Evolutionary conservation across 2,888 invertebrate species (phyloP).

Genomic region (Syrista parreyssii): DNA sequence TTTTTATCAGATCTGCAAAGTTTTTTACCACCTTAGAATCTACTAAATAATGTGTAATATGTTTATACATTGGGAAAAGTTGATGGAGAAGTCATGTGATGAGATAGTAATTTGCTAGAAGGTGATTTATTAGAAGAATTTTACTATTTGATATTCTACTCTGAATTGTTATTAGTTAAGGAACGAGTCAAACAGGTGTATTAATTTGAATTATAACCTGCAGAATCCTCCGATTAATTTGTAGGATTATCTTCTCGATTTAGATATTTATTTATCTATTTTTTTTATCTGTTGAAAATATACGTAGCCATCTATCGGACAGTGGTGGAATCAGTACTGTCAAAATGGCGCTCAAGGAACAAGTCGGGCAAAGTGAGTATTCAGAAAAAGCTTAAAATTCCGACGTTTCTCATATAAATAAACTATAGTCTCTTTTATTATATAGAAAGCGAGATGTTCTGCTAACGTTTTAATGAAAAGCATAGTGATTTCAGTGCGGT

Average conservation of each 20-base stretch:
- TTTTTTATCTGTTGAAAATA: neutral
- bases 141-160: neutral
- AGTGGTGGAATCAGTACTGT: conserved; percentile 45
- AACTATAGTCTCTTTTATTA: neutral
- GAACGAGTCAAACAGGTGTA: neutral
- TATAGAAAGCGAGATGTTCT: neutral
- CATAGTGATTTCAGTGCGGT: neutral
- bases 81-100: neutral
- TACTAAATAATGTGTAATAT: too few species aligned
- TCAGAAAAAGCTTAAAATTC: conserved; percentile 43
- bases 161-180: neutral
- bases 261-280: neutral
- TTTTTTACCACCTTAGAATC: neutral
- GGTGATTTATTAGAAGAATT: neutral
- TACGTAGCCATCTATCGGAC: conserved; percentile 40
- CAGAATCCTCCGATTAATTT: neutral
- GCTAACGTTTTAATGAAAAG: neutral
- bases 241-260: neutral
- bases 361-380: conserved; percentile 88
- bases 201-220: neutral
- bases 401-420: neutral
- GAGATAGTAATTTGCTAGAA: neutral
- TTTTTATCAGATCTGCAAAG: neutral
- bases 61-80: neutral
- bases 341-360: conserved; percentile 88